Conservation (phyloP, 1,140 invertebrate species). For the Drosophila carrolli region DNA sequence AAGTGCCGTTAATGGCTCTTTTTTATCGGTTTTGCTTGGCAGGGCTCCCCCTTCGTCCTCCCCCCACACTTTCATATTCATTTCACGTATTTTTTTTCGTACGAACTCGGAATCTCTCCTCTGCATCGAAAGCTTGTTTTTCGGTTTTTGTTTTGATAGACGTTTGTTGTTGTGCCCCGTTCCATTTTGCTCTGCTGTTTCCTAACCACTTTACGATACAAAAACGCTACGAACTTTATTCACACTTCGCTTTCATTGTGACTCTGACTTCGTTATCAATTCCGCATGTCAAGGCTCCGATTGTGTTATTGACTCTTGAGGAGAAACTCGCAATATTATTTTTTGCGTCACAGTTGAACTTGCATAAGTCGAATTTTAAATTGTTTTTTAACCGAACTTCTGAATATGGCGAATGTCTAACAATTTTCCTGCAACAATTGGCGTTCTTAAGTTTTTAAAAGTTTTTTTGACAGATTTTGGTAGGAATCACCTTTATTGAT, state of each 20-base stretch:
- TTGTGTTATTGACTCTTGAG: constrained; percentile 15
- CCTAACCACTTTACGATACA: constrained; percentile 21
- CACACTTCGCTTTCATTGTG: constrained; percentile 31
- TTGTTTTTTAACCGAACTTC: neutral
- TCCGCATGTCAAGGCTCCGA: constrained; percentile 36
- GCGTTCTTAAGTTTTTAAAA: too few relatives aligned
- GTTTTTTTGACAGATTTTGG: neutral
- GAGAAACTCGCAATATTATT: constrained; percentile 6
- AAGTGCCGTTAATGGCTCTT: constrained; percentile 33
- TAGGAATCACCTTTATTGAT: too few relatives aligned
- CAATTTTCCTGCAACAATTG: too few relatives aligned
- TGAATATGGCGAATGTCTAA: too few relatives aligned
- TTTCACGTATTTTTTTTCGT: constrained; percentile 26
- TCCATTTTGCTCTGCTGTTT: constrained; percentile 14
- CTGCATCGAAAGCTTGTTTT: constrained; percentile 37
- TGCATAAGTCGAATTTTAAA: constrained; percentile 1
- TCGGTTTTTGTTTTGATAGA: constrained; percentile 65
- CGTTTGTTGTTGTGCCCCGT: constrained; percentile 41
- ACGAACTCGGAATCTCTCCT: constrained; percentile 4
- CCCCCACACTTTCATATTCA: constrained; percentile 20
- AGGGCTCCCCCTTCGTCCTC: constrained; percentile 9
- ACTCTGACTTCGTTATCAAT: constrained; percentile 32
- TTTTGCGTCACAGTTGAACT: constrained; percentile 7
- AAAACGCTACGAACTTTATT: constrained; percentile 14
- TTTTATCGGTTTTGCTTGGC: constrained; percentile 30